Evolutionary conservation across 37 sponge, comb jelly and placozoan genomes (phyloP).

Genomic region (Mnemiopsis leidyi): DNA sequence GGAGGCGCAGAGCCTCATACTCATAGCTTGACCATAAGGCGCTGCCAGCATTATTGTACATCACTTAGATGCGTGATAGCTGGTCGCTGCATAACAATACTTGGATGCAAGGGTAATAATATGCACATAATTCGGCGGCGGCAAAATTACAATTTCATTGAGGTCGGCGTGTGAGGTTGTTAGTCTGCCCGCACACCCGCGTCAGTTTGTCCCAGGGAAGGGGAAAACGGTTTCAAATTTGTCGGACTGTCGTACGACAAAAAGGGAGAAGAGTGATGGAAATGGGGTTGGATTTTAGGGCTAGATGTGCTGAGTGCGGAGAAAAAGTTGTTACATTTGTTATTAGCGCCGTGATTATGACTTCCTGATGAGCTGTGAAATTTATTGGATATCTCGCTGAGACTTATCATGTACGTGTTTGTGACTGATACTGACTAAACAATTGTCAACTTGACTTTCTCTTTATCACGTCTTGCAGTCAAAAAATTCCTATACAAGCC

Average conservation of each 20-base stretch:
- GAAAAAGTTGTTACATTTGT: not conserved
- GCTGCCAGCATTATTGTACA: not conserved
- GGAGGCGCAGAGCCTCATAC: too few relatives aligned
- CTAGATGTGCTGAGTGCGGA: not conserved
- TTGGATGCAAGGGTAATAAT: not conserved
- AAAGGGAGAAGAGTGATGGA: too few relatives aligned
- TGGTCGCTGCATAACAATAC: not conserved
- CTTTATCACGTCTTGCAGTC: too few relatives aligned
- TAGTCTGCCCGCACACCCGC: not conserved
- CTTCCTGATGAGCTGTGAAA: not conserved
- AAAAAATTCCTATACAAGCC: too few relatives aligned
- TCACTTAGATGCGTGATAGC: not conserved
- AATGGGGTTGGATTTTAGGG: too few relatives aligned
- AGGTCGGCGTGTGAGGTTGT: not conserved
- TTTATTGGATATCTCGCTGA: too few relatives aligned
- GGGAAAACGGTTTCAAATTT: not conserved
- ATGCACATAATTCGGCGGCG: not conserved
- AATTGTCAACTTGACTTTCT: too few relatives aligned
- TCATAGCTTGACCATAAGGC: too few relatives aligned
- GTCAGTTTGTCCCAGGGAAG: not conserved
- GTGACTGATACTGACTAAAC: too few relatives aligned
- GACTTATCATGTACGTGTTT: too few relatives aligned
- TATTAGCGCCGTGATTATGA: not conserved
- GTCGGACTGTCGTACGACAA: too few relatives aligned
- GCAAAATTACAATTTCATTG: not conserved